Evolutionary conservation across 2,888 invertebrate genomes (phyloP), one percentile per base, ranked within the genome.

Genomic region (Hofmannophila pseudospretella): DNA sequence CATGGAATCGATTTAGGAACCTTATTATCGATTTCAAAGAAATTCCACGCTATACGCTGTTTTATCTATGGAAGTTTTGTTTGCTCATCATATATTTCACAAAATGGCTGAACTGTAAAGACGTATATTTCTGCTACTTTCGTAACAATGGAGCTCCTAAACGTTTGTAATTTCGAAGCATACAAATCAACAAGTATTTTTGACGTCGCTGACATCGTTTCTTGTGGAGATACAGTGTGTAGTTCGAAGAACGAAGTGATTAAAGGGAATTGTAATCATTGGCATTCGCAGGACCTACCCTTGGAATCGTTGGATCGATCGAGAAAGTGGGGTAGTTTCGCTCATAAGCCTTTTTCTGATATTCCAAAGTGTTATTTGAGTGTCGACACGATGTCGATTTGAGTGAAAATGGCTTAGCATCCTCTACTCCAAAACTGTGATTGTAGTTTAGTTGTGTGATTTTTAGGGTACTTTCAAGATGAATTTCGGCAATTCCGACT

Each of bases 61-160:
- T 16, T 16, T 16, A 16, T 16, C 16, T 16, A 16, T 16, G 16
- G 16, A 16, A 16, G 5, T 16, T 4, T 16, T 16, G 16, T 16
- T 16, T 16, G 3, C 2, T 11, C n/a, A n/a, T 27, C 27, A 27
- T 8, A 58, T 54, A 67, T 71, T 69, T 60, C 53, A 63, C 85
- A 85, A 86, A 82, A 86, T 86, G 85, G 85, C 85, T 71, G 85
- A 80, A 79, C 65, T 77, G 61, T 86, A 78, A 78, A 76, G 78
- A 84, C 81, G 84, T 82, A 71, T 76, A 59, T 65, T 68, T 57
- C 58, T 60, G 56, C 45, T 61, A 65, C 66, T 68, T 59, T 70
- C 54, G 62, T 61, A 66, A 86, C 60, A 80, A 86, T 86, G 85
- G 85, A 85, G 85, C 73, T 61, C 55, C 58, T 59, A 50, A 78